A percentile compares a stretch with the other conserved stretches of the same genome.
phyloP scores from a whole-genome alignment of 30 jellyfish, hydroid and myxozoan genomes.

The Nemopilema nomurai region DNA sequence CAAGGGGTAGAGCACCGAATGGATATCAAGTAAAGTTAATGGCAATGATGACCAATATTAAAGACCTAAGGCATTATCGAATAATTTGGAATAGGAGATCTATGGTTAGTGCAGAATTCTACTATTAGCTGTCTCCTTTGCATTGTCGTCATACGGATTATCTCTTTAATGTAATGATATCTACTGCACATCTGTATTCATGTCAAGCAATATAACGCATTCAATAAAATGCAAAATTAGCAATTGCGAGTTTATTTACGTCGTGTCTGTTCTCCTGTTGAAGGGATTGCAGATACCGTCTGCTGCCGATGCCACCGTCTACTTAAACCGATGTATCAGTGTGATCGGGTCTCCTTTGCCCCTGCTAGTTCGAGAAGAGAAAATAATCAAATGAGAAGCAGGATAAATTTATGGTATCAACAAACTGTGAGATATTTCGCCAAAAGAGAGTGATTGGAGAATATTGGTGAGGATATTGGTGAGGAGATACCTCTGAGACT shows the following conservation, averaged over 20 bases:
- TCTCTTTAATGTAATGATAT: background rate
- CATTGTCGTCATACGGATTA: background rate
- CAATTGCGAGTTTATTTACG: background rate
- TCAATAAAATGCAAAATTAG: background rate
- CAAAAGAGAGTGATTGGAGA: too few relatives aligned
- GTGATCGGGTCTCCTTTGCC: constrained; percentile 56
- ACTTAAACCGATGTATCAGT: constrained; percentile 62
- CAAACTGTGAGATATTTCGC: too few relatives aligned
- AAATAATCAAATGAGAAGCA: background rate
- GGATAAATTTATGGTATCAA: too few relatives aligned
- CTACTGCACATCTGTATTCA: background rate
- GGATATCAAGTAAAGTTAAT: background rate
- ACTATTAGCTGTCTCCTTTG: background rate
- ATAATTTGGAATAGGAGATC: too few relatives aligned
- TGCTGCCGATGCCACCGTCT: too few relatives aligned
- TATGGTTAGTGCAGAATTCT: too few relatives aligned
- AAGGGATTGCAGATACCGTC: too few relatives aligned
- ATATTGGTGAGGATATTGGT: too few relatives aligned
- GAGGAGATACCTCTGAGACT: too few relatives aligned
- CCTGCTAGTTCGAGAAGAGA: constrained; percentile 16
- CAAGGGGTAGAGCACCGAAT: background rate
- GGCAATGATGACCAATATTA: background rate
- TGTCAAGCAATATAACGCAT: background rate
- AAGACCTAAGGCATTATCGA: background rate
- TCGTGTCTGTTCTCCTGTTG: background rate